phyloP scores from a whole-genome alignment of 2,888 invertebrate species.

The Scrobipalpa atriplicella region DNA sequence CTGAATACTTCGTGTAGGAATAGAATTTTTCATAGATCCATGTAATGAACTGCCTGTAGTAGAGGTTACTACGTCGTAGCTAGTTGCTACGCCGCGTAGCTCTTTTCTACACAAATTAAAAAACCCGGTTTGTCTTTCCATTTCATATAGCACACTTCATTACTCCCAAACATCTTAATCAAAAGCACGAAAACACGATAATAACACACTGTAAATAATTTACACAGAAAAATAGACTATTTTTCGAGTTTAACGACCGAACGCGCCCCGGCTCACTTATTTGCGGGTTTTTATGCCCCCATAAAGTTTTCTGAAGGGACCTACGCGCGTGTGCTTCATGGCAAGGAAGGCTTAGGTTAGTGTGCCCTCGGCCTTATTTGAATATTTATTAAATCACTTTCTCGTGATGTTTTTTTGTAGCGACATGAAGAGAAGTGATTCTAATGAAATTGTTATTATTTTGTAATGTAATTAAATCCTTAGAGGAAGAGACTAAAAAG shows the following conservation, averaged over 20 bases:
- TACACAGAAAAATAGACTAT: slow-evolving; percentile 25
- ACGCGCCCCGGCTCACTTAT: slow-evolving; percentile 27
- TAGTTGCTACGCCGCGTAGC: background rate
- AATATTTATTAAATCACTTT: slow-evolving; percentile 71
- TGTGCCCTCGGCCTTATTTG: slow-evolving; percentile 63
- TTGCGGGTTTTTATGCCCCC: slow-evolving; percentile 31
- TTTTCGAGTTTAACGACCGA: slow-evolving; percentile 24
- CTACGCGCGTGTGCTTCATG: slow-evolving; percentile 27
- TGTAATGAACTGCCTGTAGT: too few relatives aligned
- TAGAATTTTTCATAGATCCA: too few relatives aligned
- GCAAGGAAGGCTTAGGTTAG: slow-evolving; percentile 45
- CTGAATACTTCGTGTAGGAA: too few relatives aligned
- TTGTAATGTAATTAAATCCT: background rate
- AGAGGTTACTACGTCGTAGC: background rate
- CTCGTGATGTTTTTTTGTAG: background rate
- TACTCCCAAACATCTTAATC: slow-evolving; percentile 11
- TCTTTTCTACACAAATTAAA: background rate
- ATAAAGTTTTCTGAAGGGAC: slow-evolving; percentile 30
- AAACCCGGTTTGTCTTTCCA: too few relatives aligned
- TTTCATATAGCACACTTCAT: background rate
- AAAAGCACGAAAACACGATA: background rate
- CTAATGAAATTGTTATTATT: background rate
- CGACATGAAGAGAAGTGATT: background rate
- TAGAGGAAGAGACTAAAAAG: too few relatives aligned
- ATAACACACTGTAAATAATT: slow-evolving; percentile 24